Base-by-base conservation (phyloP, 2,113 vertebrate genomes). In the Gobiocypris rarus region DNA sequence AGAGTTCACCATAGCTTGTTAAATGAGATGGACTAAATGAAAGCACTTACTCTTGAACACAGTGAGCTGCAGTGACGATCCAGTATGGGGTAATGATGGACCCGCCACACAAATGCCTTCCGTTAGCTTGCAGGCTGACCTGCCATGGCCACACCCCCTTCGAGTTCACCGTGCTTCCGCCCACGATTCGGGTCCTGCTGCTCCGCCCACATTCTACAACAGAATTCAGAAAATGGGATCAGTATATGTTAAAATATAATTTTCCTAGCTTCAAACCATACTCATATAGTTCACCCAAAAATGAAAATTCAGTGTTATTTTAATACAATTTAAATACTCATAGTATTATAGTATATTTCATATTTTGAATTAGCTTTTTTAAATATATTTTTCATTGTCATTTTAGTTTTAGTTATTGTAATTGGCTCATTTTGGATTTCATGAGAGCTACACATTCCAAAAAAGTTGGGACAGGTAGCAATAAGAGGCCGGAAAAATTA, bases 1-100 rank as follows among this genome's bases (percentile, higher is more conserved):
- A 59, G 3, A 77, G 19, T 77, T 77, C 6, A 41, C 41, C 10
- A 26, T 77, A 41, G n/a, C 0, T 59, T 22, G 4, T 41, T n/a
- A 9, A 54, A 38, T 3, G 28, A 71, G 34, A 52, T 2, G 24
- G 7, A 15, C 13, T 9, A 54, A 76, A 41, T 5, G 4, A 31
- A 1, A 38, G 75, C 41, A 88, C 96, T 95, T 91, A 98, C 97
- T 82, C 80, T 0, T 96, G 89, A 54, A 99, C 95, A 5, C 97
- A 99, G 90, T 99, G 97, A 0, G 98, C 98, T 0, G 98, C 97
- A 0, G 97, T 97, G 76, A 98, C 52, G 65, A 99, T 93, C 98
- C 97, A 99, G 50, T 84, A 38, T 0, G 94, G 89, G 26, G 94
- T 92, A 89, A 99, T 96, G 84, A 99, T 81, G 0, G 97, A 97